Base-by-base conservation (phyloP, 1,140 invertebrate genomes). In the Megalopta genalis region DNA sequence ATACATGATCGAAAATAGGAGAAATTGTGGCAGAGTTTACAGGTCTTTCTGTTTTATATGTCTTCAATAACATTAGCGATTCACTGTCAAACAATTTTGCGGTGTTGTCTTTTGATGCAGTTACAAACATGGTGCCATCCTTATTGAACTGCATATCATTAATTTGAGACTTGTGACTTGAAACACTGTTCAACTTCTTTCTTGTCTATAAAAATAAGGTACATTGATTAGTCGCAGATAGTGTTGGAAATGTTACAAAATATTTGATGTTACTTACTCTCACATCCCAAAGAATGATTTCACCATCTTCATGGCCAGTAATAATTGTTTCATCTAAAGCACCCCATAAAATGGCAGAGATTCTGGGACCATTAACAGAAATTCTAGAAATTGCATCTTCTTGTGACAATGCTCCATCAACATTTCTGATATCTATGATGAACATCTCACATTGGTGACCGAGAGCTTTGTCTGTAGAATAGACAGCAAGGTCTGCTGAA, bases 1-100 rank as follows among this genome's bases (percentile, higher is more conserved):
- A 93, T 91, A 96, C 98, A 94, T 99, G 98, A 92, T 99, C 98
- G 77, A 95, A 93, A 82, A 98, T 97, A 0, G 99, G 98, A 78
- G 98, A 99, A 79, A 99, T 96, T 10, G 98, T 96, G 14, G 98
- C 99, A 27, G 98, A 99, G 91, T 99, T 99, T 0, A 99, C 97
- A 10, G 98, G 98, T 83, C 98, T 94, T 88, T 99, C 98, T 21
- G 98, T 99, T 93, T 98, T 98, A 92, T 98, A 99, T 10, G 97
- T 97, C 92, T 99, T 99, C 46, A 99, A 90, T 27, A 96, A 94
- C 90, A 97, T 95, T 27, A 99, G 92, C 14, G 96, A 96, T 57
- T 96, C 95, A 12, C 96, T 95, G 91, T 99, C 98, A 93, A 99
- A 99, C 2, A 99, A 93, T 92, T 98, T 99, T 0, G 98, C 97